Percentiles rank a stretch among this genome's conserved stretches.
Evolutionary conservation across 2,888 invertebrate genomes (phyloP).

Genomic region (Folsomia candida): DNA sequence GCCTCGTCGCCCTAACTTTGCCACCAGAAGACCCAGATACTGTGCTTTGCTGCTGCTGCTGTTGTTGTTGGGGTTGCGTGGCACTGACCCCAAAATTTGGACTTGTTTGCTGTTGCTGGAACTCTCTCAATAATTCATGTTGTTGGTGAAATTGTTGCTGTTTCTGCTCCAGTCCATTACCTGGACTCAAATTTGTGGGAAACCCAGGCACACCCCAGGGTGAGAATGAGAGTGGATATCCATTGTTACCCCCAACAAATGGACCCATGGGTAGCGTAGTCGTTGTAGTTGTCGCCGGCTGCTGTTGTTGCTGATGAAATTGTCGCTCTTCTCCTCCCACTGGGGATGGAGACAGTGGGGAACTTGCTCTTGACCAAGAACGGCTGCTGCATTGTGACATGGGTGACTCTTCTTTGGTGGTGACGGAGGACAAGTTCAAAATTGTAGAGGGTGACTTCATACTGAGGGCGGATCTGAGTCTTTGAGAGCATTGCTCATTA

Average conservation of each 20-base stretch:
- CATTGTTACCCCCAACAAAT: background rate
- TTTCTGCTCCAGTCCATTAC: background rate
- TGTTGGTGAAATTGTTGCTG: too few species aligned
- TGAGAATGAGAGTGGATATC: conserved; percentile 3
- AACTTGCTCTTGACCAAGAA: background rate
- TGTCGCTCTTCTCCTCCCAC: background rate
- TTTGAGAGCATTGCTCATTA: conserved; percentile 33
- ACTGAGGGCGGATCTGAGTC: conserved; percentile 46
- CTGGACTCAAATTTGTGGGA: too few species aligned
- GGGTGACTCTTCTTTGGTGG: conserved; percentile 42
- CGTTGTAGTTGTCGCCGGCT: background rate
- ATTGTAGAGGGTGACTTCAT: conserved; percentile 45
- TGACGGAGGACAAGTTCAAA: conserved; percentile 43
- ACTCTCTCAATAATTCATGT: too few species aligned
- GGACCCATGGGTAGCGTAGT: conserved; percentile 15
- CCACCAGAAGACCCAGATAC: conserved; percentile 14
- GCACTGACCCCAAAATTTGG: too few species aligned
- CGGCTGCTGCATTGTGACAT: conserved; percentile 5
- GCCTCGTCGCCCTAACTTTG: conserved; percentile 7
- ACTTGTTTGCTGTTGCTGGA: too few species aligned
- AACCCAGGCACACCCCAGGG: conserved; percentile 1
- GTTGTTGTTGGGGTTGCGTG: too few species aligned
- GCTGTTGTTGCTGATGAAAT: background rate
- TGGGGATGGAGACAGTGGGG: background rate
- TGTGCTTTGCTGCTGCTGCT: too few species aligned